Percentiles rank a stretch among this genome's conserved stretches.
These are phyloP conservation scores for Coregonus sp. DNA, from an alignment of 2,797 vertebrate species.

Conservation along the genomic window DNA sequence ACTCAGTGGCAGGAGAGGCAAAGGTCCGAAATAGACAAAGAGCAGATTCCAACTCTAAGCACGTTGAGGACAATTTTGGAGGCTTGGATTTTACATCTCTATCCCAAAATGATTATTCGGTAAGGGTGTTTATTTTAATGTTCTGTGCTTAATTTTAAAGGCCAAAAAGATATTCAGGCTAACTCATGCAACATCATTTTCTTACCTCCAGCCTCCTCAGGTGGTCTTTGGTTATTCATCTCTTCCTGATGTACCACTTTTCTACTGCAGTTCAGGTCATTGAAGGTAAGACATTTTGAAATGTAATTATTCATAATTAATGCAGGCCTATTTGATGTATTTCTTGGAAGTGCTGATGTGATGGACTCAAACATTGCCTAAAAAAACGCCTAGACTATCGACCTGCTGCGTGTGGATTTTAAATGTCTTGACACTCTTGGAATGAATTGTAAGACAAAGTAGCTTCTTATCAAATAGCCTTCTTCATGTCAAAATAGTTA, in stretches of 20 bases:
- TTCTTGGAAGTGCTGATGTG: not conserved
- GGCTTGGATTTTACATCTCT: constrained; percentile 42
- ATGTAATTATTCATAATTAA: not conserved
- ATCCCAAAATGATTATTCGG: constrained; percentile 64
- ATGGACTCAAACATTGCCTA: not conserved
- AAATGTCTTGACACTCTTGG: not conserved
- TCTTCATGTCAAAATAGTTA: not conserved
- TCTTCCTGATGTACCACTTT: constrained; percentile 57
- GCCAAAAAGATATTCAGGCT: not conserved
- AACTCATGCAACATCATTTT: constrained; percentile 4
- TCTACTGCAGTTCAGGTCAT: constrained; percentile 58
- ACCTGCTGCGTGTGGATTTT: not conserved
- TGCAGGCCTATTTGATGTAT: not conserved
- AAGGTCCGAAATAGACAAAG: not conserved
- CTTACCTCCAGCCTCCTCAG: constrained; percentile 50
- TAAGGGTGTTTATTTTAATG: constrained; percentile 44
- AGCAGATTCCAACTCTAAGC: constrained; percentile 27
- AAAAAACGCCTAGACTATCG: not conserved
- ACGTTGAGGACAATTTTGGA: constrained; percentile 39
- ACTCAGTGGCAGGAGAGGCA: not conserved
- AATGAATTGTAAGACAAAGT: not conserved
- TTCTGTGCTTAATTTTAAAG: not conserved
- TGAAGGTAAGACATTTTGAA: constrained; percentile 63
- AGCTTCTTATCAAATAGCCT: not conserved
- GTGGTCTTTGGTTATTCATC: constrained; percentile 61